Conservation (phyloP, 2,113 vertebrate genomes). For the Camelus dromedarius region DNA sequence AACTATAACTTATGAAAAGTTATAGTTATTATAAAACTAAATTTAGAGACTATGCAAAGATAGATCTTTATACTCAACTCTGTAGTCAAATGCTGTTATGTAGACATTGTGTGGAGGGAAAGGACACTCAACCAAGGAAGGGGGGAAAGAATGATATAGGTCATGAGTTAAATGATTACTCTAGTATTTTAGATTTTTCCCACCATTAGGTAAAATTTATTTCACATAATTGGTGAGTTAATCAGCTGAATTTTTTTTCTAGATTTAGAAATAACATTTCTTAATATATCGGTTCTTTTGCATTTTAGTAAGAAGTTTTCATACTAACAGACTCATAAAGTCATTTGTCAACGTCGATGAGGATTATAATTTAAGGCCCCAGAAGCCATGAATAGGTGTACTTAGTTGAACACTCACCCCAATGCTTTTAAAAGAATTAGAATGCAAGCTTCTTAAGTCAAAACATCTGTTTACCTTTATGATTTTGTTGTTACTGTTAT, state of each 20-base stretch:
- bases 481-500: background rate
- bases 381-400: background rate
- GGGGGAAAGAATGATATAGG: background rate
- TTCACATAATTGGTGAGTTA: background rate
- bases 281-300: background rate
- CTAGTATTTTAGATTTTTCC: background rate
- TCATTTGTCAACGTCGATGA: background rate
- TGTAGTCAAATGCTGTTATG: background rate
- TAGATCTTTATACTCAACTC: background rate
- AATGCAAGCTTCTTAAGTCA: background rate
- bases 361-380: background rate
- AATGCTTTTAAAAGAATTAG: background rate
- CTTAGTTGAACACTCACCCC: background rate
- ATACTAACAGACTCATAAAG: background rate
- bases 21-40: background rate
- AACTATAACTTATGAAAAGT: background rate
- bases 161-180: background rate
- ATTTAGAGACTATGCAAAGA: background rate
- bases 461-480: background rate
- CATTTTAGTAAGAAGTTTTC: background rate
- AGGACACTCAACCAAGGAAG: background rate
- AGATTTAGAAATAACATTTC: background rate
- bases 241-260: background rate
- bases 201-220: background rate
- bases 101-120: fast-evolving